These are phyloP conservation scores for Zaprionus lineosus DNA, from an alignment of 2,888 invertebrate species.

Conservation along the genomic window DNA sequence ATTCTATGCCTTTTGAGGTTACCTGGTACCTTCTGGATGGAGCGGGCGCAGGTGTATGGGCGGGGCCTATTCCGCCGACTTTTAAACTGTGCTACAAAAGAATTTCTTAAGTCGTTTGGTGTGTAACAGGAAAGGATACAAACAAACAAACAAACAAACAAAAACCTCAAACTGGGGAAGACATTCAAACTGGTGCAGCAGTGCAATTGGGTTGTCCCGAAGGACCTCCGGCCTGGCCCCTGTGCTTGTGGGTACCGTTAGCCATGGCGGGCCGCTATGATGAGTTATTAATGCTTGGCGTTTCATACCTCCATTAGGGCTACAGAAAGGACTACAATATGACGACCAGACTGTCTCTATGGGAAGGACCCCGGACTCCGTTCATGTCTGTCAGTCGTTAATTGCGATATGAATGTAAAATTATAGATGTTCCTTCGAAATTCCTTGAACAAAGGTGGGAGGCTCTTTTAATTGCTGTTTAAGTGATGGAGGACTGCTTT, in stretches of 20 bases:
- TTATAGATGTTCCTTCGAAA: neutral
- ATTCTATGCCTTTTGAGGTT: slow-evolving; percentile 57
- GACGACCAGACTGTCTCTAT: neutral
- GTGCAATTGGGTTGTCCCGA: slow-evolving; percentile 32
- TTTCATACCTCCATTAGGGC: slow-evolving; percentile 47
- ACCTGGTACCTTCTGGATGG: slow-evolving; percentile 42
- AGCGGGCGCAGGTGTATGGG: slow-evolving; percentile 47
- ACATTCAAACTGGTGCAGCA: slow-evolving; percentile 61
- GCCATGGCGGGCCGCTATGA: slow-evolving; percentile 11
- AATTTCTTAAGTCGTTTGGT: slow-evolving; percentile 1
- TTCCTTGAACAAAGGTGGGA: too few relatives aligned
- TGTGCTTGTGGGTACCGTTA: neutral
- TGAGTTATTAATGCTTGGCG: slow-evolving; percentile 53
- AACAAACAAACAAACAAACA: too few relatives aligned
- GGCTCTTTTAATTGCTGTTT: too few relatives aligned
- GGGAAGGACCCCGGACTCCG: neutral
- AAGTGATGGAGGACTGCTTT: too few relatives aligned
- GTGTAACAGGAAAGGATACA: slow-evolving; percentile 2
- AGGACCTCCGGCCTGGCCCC: neutral
- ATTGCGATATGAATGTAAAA: slow-evolving; percentile 29
- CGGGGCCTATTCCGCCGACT: slow-evolving; percentile 16
- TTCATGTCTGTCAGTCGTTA: slow-evolving; percentile 1
- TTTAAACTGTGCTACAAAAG: slow-evolving; percentile 50
- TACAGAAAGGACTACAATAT: too few relatives aligned
- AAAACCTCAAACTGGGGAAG: slow-evolving; percentile 38